Conservation (phyloP, 2,797 vertebrate genomes). For the Pelobates cultripes region DNA sequence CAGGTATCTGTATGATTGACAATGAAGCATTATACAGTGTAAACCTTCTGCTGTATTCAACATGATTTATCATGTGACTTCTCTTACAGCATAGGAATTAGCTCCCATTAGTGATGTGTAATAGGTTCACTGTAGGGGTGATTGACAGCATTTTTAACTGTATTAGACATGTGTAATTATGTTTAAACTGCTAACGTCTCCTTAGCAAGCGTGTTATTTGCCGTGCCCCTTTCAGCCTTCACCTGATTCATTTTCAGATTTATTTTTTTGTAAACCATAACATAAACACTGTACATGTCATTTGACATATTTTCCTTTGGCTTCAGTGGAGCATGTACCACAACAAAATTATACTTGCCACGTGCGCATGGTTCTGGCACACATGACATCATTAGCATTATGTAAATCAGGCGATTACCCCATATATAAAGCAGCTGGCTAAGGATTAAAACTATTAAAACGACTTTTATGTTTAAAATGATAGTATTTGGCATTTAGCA, state of each 20-base stretch:
- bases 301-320: neutral
- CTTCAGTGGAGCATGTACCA: neutral
- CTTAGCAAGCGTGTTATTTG: constrained; percentile 7
- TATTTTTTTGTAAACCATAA: neutral
- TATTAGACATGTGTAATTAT: neutral
- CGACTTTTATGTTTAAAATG: too few relatives aligned
- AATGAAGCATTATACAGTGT: neutral
- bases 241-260: neutral
- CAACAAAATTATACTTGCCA: neutral
- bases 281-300: neutral
- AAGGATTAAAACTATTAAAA: too few relatives aligned
- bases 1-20: constrained; percentile 6
- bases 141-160: neutral
- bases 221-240: neutral
- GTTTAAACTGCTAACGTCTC: constrained; percentile 4
- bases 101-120: neutral
- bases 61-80: constrained; percentile 11
- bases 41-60: constrained; percentile 1
- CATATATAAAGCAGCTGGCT: too few relatives aligned
- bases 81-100: constrained; percentile 2
- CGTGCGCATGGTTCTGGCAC: too few relatives aligned
- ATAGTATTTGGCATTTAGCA: too few relatives aligned
- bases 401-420: too few relatives aligned
- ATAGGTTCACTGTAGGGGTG: constrained; percentile 1
- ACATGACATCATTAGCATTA: too few relatives aligned